Conservation (phyloP, 2,113 vertebrate species). For the Oncorhynchus nerka region DNA sequence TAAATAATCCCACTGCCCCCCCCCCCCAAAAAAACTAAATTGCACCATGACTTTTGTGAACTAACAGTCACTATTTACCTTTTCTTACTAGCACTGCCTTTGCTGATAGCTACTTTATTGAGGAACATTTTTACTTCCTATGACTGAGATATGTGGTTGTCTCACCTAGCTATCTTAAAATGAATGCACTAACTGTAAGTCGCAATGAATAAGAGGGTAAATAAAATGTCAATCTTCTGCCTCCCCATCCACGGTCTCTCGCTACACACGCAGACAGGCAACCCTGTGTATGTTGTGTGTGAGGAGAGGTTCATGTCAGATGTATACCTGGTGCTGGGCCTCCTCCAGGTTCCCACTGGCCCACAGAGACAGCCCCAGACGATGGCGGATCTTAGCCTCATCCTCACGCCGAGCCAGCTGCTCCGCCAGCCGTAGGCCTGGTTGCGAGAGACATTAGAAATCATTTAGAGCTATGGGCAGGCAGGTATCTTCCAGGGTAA, state of each 20-base stretch:
- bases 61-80: not conserved
- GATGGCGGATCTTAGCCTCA: slow-evolving; percentile 91
- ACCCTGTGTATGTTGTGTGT: not conserved
- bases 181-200: too few relatives aligned
- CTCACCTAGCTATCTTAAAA: too few relatives aligned
- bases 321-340: slow-evolving; percentile 86
- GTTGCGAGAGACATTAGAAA: slow-evolving; percentile 33
- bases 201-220: too few relatives aligned
- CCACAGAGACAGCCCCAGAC: slow-evolving; percentile 94
- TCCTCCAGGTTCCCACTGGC: slow-evolving; percentile 91
- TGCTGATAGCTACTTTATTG: too few relatives aligned
- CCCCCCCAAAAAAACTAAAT: not conserved
- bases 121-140: too few relatives aligned
- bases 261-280: not conserved
- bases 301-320: not conserved
- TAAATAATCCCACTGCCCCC: not conserved
- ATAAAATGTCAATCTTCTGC: too few relatives aligned
- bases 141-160: too few relatives aligned
- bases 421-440: slow-evolving; percentile 91
- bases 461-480: slow-evolving; percentile 54
- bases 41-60: not conserved
- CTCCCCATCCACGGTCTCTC: not conserved
- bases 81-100: not conserved
- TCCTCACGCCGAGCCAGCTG: slow-evolving; percentile 89
- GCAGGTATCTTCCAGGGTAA: slow-evolving; percentile 61